phyloP scores from a whole-genome alignment of 2,797 vertebrate species.

The Hemitrygon akajei region DNA sequence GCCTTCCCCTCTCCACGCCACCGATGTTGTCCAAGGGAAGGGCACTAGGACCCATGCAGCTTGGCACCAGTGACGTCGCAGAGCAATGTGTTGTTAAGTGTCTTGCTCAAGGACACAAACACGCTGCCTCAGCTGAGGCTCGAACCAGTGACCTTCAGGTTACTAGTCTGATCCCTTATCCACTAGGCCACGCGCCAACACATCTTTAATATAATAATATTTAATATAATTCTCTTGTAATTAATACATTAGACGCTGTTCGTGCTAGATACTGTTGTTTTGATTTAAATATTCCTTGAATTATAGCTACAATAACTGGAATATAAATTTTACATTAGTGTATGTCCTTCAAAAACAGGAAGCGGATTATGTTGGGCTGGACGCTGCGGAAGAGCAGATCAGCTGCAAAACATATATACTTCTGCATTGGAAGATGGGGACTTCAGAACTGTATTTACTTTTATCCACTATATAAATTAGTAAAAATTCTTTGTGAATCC shows the following conservation, averaged over 20 bases:
- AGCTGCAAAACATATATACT: slow-evolving; percentile 2
- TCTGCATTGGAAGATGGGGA: neutral
- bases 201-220: too few species aligned
- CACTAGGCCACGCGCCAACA: too few species aligned
- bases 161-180: too few species aligned
- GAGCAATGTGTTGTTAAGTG: too few species aligned
- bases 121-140: too few species aligned
- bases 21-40: too few species aligned
- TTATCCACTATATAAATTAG: too few species aligned
- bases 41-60: too few species aligned
- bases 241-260: neutral
- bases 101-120: too few species aligned
- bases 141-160: too few species aligned
- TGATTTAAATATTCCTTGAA: slow-evolving; percentile 20
- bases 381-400: neutral
- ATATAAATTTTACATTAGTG: neutral
- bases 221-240: neutral
- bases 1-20: too few species aligned
- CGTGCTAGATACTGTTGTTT: neutral
- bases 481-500: neutral
- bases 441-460: slow-evolving; percentile 16
- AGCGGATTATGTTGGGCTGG: neutral
- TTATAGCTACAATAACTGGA: neutral
- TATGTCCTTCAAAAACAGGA: neutral
- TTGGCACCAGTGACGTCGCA: too few species aligned